A percentile compares a stretch with the other conserved stretches of the same genome.
Conservation (phyloP, 2,888 invertebrate genomes). For the Amblyteles armatorius region DNA sequence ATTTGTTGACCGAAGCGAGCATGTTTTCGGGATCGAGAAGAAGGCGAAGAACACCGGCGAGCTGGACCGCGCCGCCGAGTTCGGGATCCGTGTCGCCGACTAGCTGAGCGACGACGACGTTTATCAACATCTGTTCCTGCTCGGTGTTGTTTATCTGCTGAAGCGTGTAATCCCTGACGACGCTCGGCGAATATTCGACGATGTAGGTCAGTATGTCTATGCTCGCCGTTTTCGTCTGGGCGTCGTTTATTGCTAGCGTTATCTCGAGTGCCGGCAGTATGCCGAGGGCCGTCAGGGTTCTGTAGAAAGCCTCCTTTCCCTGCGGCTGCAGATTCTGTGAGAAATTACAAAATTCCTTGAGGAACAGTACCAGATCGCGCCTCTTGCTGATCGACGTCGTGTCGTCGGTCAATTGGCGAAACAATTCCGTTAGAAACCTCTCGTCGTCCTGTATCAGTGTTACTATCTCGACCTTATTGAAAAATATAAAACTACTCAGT, state of each 20-base stretch:
- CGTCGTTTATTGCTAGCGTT: constrained; percentile 95
- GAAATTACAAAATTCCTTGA: constrained; percentile 99
- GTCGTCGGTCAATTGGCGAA: constrained; percentile 96
- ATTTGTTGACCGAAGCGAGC: constrained; percentile 96
- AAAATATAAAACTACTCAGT: constrained; percentile 99
- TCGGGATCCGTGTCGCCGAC: constrained; percentile 98
- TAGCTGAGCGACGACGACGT: constrained; percentile 99
- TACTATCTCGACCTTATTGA: constrained; percentile 99
- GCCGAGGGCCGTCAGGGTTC: constrained; percentile 95
- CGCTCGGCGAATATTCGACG: constrained; percentile 98
- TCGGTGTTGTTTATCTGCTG: constrained; percentile 96
- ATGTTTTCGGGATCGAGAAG: constrained; percentile 99
- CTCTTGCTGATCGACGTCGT: constrained; percentile 93
- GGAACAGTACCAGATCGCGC: constrained; percentile 97
- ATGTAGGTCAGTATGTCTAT: constrained; percentile 99
- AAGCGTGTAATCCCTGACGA: constrained; percentile 98
- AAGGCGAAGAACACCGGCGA: constrained; percentile 97
- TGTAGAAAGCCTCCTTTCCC: constrained; percentile 98
- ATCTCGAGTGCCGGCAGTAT: constrained; percentile 96
- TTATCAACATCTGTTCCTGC: constrained; percentile 97
- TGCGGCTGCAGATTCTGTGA: constrained; percentile 99
- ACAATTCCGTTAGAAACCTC: constrained; percentile 97
- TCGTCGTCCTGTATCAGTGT: constrained; percentile 99
- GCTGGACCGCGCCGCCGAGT: constrained; percentile 98
- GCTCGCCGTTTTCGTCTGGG: constrained; percentile 97